These are phyloP conservation scores for Carollia perspicillata DNA, from an alignment of 2,113 vertebrate species.

Conservation along the genomic window DNA sequence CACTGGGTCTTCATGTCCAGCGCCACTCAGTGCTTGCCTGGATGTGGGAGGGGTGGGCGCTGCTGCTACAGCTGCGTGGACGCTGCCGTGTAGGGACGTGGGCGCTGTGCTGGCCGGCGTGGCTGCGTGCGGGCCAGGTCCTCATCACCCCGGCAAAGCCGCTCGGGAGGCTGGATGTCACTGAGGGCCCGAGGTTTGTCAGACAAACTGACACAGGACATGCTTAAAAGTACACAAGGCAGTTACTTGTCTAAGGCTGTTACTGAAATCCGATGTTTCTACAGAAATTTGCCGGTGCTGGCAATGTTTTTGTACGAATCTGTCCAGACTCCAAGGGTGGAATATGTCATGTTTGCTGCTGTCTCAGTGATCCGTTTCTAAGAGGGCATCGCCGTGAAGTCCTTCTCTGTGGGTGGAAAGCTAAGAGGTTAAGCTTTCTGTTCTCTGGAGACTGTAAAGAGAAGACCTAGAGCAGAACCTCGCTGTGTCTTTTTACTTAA, in stretches of 20 bases:
- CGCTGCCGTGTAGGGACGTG: neutral
- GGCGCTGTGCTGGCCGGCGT: constrained; percentile 56
- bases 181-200: constrained; percentile 47
- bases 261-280: neutral
- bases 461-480: neutral
- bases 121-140: constrained; percentile 38
- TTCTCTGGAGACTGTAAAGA: neutral
- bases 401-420: neutral
- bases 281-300: neutral
- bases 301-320: neutral
- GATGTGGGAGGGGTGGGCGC: neutral
- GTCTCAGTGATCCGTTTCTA: neutral
- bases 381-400: neutral
- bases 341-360: neutral
- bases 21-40: constrained; percentile 40
- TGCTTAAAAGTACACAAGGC: neutral
- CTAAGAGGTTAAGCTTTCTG: neutral
- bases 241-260: constrained; percentile 3
- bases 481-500: neutral
- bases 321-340: neutral
- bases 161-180: constrained; percentile 18
- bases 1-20: constrained; percentile 44
- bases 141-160: constrained; percentile 40
- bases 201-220: neutral
- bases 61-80: constrained; percentile 34